phyloP scores from a whole-genome alignment of 2,888 invertebrate species.

The Perizoma flavofasciatum region DNA sequence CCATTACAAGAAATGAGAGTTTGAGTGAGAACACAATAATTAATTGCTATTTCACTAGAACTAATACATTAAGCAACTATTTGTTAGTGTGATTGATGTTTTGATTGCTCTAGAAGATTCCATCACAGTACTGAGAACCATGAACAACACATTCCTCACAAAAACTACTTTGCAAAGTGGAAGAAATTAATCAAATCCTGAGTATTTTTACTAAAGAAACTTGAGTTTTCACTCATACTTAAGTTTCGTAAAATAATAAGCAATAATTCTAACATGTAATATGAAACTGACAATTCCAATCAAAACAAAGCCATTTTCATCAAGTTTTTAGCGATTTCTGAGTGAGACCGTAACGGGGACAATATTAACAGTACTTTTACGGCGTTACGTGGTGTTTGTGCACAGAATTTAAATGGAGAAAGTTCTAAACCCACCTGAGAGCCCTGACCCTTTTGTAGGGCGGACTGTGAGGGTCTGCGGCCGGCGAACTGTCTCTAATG shows the following conservation, averaged over 20 bases:
- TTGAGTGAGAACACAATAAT: too few relatives aligned
- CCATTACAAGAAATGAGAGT: too few relatives aligned
- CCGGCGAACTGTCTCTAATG: slow-evolving; percentile 59
- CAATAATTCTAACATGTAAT: neutral
- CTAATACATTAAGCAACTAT: too few relatives aligned
- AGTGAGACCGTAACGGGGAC: neutral
- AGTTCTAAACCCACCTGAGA: slow-evolving; percentile 68
- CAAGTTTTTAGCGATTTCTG: neutral
- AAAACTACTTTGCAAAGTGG: too few relatives aligned
- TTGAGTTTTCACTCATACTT: neutral
- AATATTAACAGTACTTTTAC: neutral
- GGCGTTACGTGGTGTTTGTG: slow-evolving; percentile 52
- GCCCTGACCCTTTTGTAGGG: slow-evolving; percentile 85
- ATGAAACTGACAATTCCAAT: neutral
- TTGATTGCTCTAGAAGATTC: too few relatives aligned
- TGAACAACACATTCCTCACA: too few relatives aligned
- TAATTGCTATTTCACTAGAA: too few relatives aligned
- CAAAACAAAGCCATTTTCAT: slow-evolving; percentile 12
- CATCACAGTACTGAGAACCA: too few relatives aligned
- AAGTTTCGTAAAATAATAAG: too few relatives aligned
- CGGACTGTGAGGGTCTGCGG: slow-evolving; percentile 72
- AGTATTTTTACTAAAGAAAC: neutral
- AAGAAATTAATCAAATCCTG: too few relatives aligned
- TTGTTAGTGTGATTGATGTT: too few relatives aligned
- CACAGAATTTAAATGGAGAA: slow-evolving; percentile 37